Conservation (phyloP, 2,888 invertebrate species). For the Clostera curtula region DNA sequence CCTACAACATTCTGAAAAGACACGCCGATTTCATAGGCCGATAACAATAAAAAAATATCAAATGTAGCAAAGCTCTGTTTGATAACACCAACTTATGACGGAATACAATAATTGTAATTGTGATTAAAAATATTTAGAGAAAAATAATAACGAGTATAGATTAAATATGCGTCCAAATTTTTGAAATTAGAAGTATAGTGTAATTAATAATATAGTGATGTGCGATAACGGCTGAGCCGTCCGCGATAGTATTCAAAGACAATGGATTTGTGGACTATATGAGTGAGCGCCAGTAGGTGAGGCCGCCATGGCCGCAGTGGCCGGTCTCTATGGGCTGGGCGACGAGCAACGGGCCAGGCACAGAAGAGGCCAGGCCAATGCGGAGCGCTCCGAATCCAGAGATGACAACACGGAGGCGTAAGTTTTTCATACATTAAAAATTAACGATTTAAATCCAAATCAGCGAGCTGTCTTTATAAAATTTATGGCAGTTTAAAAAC, state of each 20-base stretch:
- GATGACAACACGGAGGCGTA: slow-evolving; percentile 76
- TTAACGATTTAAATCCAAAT: background rate
- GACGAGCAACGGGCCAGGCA: slow-evolving; percentile 79
- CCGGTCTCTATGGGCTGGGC: slow-evolving; percentile 86
- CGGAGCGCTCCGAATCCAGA: slow-evolving; percentile 78
- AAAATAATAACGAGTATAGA: slow-evolving; percentile 44
- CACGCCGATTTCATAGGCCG: slow-evolving; percentile 11
- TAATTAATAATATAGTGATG: slow-evolving; percentile 28
- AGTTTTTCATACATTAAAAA: slow-evolving; percentile 35
- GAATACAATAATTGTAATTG: slow-evolving; percentile 64
- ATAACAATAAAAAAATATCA: slow-evolving; percentile 25
- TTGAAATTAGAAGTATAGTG: slow-evolving; percentile 44
- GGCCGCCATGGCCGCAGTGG: slow-evolving; percentile 82
- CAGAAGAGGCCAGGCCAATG: slow-evolving; percentile 75
- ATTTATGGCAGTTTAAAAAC: too few relatives aligned
- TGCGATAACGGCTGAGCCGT: slow-evolving; percentile 20
- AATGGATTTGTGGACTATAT: slow-evolving; percentile 20
- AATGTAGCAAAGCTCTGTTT: slow-evolving; percentile 24
- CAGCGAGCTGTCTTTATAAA: background rate
- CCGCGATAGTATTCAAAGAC: slow-evolving; percentile 15
- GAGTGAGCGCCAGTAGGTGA: slow-evolving; percentile 32
- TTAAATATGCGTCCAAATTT: slow-evolving; percentile 66
- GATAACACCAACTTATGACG: slow-evolving; percentile 44
- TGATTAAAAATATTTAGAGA: slow-evolving; percentile 43
- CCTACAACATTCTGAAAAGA: slow-evolving; percentile 6